Percentiles rank a stretch among this genome's conserved stretches.
Evolutionary conservation across 2,888 invertebrate species (phyloP).

Genomic region (Folsomia candida): DNA sequence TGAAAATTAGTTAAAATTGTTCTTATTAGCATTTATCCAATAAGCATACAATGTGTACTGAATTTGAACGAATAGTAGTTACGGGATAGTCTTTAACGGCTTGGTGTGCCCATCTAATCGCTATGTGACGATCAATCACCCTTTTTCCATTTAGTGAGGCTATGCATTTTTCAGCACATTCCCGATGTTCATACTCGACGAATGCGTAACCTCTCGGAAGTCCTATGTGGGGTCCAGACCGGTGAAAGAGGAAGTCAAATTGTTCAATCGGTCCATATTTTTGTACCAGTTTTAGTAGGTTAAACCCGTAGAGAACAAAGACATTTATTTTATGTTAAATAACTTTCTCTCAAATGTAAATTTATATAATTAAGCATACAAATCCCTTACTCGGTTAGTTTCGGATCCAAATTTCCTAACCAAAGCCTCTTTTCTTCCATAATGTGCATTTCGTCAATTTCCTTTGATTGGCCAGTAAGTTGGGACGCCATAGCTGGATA

Average conservation of each 20-base stretch:
- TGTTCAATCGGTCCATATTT: constrained; percentile 89
- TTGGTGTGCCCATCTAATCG: constrained; percentile 69
- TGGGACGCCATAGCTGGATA: not conserved
- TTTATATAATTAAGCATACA: not conserved
- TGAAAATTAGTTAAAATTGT: constrained; percentile 10
- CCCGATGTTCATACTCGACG: constrained; percentile 70
- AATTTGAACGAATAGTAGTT: no score
- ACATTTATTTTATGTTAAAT: constrained; percentile 21
- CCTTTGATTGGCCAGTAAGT: no score
- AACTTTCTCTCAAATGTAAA: constrained; percentile 35
- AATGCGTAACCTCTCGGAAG: constrained; percentile 86
- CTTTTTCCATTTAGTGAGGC: constrained; percentile 70
- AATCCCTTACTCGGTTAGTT: constrained; percentile 88
- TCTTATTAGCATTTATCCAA: not conserved
- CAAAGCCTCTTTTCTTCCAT: constrained; percentile 62
- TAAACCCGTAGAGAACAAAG: constrained; percentile 67
- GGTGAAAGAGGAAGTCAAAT: constrained; percentile 93
- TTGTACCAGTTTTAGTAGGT: constrained; percentile 93
- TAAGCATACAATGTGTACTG: no score
- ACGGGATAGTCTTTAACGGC: constrained; percentile 29
- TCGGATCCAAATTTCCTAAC: constrained; percentile 87
- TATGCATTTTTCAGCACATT: constrained; percentile 71
- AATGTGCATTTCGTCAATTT: not conserved
- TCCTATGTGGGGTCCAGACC: constrained; percentile 72
- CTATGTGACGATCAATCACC: constrained; percentile 71